These are phyloP conservation scores for Diadumene lineata DNA, from an alignment of 92 coral and sea anemone genomes.

Conservation along the genomic window DNA sequence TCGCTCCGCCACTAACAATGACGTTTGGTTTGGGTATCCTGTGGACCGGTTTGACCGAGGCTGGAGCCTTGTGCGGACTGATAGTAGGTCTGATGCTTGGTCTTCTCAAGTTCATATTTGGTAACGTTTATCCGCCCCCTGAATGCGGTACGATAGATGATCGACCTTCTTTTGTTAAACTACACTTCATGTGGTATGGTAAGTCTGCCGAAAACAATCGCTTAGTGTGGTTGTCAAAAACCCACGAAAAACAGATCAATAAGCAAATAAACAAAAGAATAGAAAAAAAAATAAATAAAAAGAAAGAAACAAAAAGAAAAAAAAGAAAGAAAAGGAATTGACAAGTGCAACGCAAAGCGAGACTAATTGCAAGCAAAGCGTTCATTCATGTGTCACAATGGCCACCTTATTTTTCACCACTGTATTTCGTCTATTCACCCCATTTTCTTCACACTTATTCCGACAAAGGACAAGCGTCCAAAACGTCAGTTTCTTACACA, in stretches of 20 bases:
- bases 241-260: neutral
- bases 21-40: slow-evolving; percentile 86
- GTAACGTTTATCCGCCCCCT: slow-evolving; percentile 72
- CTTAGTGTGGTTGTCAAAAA: neutral
- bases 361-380: no score
- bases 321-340: no score
- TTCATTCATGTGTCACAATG: no score
- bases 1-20: slow-evolving; percentile 93
- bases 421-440: no score
- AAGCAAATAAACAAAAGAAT: no score
- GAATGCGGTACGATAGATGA: slow-evolving; percentile 74
- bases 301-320: no score
- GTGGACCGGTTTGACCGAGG: slow-evolving; percentile 90
- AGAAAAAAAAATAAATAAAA: no score
- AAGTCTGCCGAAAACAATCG: slow-evolving; percentile 9
- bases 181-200: slow-evolving; percentile 97
- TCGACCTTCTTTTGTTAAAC: slow-evolving; percentile 85
- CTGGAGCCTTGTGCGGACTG: slow-evolving; percentile 82
- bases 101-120: slow-evolving; percentile 76
- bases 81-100: slow-evolving; percentile 76
- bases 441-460: no score
- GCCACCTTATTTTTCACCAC: no score
- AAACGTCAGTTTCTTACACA: no score
- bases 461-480: no score
- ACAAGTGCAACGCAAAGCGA: no score